Evolutionary conservation across 1,140 invertebrate species (phyloP).

Genomic region (Palaemon carinicauda): DNA sequence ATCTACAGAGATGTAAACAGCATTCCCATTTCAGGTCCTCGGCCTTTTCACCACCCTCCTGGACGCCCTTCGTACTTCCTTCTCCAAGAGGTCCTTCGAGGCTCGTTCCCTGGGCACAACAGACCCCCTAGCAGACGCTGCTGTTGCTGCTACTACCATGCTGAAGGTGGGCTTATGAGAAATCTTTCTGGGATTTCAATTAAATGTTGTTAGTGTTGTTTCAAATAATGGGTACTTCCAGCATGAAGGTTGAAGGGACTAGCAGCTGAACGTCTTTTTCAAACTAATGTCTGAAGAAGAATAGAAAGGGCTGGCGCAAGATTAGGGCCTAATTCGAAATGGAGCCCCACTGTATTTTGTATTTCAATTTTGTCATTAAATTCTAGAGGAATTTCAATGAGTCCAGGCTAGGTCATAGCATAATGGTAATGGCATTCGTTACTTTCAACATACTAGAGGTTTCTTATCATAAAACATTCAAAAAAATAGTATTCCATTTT

Average conservation of each 20-base stretch:
- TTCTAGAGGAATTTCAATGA: too few species aligned
- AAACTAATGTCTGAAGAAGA: too few species aligned
- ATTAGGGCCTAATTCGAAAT: not conserved
- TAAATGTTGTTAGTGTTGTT: not conserved
- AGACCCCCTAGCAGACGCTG: conserved; percentile 85
- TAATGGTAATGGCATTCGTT: too few species aligned
- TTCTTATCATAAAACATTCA: too few species aligned
- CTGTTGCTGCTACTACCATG: conserved; percentile 83
- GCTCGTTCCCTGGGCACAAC: conserved; percentile 83
- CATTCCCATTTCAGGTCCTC: conserved; percentile 77
- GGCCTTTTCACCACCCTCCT: conserved; percentile 88
- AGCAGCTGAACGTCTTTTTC: too few species aligned
- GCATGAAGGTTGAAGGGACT: too few species aligned
- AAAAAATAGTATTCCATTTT: too few species aligned
- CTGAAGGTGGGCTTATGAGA: conserved; percentile 72
- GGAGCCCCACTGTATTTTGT: too few species aligned
- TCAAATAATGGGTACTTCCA: not conserved
- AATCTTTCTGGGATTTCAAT: not conserved
- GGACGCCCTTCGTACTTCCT: conserved; percentile 88
- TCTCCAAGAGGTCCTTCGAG: conserved; percentile 84
- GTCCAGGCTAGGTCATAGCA: too few species aligned
- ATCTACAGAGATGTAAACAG: too few species aligned
- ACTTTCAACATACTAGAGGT: too few species aligned
- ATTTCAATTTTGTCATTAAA: too few species aligned
- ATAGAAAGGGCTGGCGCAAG: not conserved